A percentile compares a stretch with the other conserved stretches of the same genome.
These are phyloP conservation scores for Athalia rosae DNA, from an alignment of 2,888 invertebrate species.

Conservation along the genomic window DNA sequence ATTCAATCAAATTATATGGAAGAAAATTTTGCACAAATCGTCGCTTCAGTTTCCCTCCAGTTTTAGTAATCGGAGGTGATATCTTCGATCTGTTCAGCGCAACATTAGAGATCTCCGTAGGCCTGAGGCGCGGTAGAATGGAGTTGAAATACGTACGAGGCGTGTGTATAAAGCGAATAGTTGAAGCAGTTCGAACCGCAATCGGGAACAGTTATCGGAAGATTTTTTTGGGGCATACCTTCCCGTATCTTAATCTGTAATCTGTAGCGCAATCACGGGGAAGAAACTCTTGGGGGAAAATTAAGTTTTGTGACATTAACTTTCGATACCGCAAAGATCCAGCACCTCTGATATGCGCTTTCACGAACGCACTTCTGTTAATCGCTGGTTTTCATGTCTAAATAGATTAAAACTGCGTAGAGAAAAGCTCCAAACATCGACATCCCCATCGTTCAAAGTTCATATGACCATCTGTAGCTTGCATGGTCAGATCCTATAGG, in stretches of 20 bases:
- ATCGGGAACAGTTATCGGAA: constrained; percentile 2
- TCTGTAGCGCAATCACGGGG: not conserved
- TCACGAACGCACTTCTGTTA: constrained; percentile 12
- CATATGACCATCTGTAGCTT: too few relatives aligned
- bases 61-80: too few relatives aligned
- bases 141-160: not conserved
- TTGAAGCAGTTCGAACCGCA: constrained; percentile 4
- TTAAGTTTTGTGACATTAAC: not conserved
- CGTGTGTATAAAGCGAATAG: not conserved
- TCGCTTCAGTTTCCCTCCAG: too few relatives aligned
- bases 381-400: not conserved
- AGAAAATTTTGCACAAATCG: too few relatives aligned
- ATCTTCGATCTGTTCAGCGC: too few relatives aligned
- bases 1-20: too few relatives aligned
- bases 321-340: constrained; percentile 15
- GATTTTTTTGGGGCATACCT: constrained; percentile 10
- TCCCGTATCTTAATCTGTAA: constrained; percentile 17
- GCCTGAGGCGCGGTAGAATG: not conserved
- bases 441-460: too few relatives aligned
- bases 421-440: too few relatives aligned
- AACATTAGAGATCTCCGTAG: too few relatives aligned
- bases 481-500: too few relatives aligned
- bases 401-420: constrained; percentile 7
- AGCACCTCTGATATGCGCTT: constrained; percentile 1
- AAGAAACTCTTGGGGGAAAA: constrained; percentile 4